Evolutionary conservation across 2,113 vertebrate species (phyloP).

Genomic region (Urocolius indicus): DNA sequence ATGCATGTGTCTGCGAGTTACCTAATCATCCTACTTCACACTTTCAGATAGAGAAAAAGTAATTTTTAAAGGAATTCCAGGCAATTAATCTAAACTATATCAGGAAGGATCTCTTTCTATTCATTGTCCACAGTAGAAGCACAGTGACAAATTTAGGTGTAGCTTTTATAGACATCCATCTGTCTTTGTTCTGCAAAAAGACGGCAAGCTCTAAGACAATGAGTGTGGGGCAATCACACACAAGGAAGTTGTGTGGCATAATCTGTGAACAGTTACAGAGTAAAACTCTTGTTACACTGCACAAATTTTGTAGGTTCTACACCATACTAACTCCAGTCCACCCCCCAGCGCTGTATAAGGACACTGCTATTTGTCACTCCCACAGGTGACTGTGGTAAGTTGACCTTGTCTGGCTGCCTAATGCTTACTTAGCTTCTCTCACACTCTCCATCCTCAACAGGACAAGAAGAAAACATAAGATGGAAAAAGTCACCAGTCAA

Average conservation of each 20-base stretch:
- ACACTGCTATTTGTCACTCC: not conserved
- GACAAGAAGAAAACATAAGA: not conserved
- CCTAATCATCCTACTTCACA: not conserved
- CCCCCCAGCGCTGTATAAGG: fast-evolving
- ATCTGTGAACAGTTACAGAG: not conserved
- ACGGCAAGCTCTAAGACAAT: not conserved
- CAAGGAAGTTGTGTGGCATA: not conserved
- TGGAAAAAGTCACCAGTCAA: fast-evolving
- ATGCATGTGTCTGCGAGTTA: not conserved
- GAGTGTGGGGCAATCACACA: not conserved
- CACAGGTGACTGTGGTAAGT: not conserved
- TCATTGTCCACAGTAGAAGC: not conserved
- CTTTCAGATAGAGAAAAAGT: not conserved
- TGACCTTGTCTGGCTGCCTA: not conserved
- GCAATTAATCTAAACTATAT: not conserved
- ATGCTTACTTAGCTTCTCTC: not conserved
- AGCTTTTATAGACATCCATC: not conserved
- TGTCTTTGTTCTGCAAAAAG: not conserved
- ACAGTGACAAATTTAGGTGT: not conserved
- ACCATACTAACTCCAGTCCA: not conserved
- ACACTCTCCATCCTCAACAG: not conserved
- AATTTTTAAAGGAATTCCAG: not conserved
- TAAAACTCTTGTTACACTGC: not conserved
- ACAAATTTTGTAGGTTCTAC: not conserved
- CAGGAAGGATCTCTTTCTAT: not conserved